Conservation (phyloP, 2,888 invertebrate genomes). For the Rugalucina vietnamica region DNA sequence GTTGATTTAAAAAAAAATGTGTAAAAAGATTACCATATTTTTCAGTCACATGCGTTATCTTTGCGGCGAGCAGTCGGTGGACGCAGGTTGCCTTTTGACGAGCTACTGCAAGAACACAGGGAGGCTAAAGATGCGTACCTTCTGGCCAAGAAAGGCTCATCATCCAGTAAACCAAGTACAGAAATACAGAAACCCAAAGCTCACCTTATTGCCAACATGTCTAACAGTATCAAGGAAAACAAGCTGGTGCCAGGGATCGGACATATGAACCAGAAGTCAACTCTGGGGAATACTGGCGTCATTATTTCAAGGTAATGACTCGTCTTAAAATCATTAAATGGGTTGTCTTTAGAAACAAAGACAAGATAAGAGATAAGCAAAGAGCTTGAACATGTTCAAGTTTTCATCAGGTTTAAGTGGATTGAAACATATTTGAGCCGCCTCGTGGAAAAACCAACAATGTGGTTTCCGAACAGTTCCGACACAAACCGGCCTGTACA, state of each 20-base stretch:
- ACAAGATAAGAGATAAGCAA: too few species aligned
- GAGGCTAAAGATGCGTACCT: conserved; percentile 87
- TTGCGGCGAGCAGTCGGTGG: conserved; percentile 89
- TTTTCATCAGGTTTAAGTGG: too few species aligned
- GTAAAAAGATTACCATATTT: too few species aligned
- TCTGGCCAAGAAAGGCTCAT: conserved; percentile 70
- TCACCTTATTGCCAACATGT: conserved; percentile 5
- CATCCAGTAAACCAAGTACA: background rate
- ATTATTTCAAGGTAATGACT: background rate
- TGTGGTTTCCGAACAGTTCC: too few species aligned
- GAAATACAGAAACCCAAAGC: conserved; percentile 18
- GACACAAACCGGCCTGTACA: too few species aligned
- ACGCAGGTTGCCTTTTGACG: conserved; percentile 90
- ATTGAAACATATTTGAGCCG: too few species aligned
- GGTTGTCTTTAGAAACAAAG: background rate
- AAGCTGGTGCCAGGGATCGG: conserved; percentile 24
- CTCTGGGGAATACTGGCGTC: background rate
- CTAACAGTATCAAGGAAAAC: conserved; percentile 35
- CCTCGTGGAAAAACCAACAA: too few species aligned
- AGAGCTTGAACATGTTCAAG: too few species aligned
- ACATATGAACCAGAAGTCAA: background rate
- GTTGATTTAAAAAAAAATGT: too few species aligned
- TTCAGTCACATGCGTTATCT: conserved; percentile 87
- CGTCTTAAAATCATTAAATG: background rate
- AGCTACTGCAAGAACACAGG: conserved; percentile 89